A percentile compares a stretch with the other conserved stretches of the same genome.
These are phyloP conservation scores for Ardeotis arabs DNA, from an alignment of 2,113 vertebrate genomes.

Conservation along the genomic window DNA sequence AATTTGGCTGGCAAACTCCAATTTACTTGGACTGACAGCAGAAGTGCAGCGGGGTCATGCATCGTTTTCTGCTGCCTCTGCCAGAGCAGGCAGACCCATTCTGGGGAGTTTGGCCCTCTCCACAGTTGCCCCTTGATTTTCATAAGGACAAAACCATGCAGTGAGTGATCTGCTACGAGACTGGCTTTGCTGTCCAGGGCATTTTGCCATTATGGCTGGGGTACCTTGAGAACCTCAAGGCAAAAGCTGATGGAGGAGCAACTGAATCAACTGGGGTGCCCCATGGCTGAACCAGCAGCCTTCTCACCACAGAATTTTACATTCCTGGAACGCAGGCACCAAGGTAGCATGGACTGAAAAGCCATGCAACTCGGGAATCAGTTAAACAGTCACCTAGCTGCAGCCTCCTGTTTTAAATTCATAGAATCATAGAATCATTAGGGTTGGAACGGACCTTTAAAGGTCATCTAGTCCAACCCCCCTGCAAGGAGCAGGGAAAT, in stretches of 20 bases:
- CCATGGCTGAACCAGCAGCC: not conserved
- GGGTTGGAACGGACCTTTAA: no score
- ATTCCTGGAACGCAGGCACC: not conserved
- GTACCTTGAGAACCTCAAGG: not conserved
- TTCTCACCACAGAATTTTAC: not conserved
- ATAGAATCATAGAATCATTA: no score
- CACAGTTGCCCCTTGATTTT: not conserved
- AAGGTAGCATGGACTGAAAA: not conserved
- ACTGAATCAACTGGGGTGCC: not conserved
- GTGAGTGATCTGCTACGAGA: not conserved
- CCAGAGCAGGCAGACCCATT: not conserved
- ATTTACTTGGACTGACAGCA: not conserved
- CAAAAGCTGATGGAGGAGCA: not conserved
- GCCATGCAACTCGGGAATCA: not conserved
- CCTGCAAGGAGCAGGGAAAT: not conserved
- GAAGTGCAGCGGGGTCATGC: fast-evolving
- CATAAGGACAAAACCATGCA: not conserved
- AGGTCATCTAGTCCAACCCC: no score
- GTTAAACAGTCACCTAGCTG: not conserved
- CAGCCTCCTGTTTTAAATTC: not conserved
- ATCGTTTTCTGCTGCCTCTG: not conserved
- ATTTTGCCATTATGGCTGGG: not conserved
- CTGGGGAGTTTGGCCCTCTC: not conserved
- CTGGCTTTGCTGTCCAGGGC: not conserved
- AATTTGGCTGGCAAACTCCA: not conserved